phyloP scores from a whole-genome alignment of 64 coral and sea anemone species.

The Trachythela sp. region DNA sequence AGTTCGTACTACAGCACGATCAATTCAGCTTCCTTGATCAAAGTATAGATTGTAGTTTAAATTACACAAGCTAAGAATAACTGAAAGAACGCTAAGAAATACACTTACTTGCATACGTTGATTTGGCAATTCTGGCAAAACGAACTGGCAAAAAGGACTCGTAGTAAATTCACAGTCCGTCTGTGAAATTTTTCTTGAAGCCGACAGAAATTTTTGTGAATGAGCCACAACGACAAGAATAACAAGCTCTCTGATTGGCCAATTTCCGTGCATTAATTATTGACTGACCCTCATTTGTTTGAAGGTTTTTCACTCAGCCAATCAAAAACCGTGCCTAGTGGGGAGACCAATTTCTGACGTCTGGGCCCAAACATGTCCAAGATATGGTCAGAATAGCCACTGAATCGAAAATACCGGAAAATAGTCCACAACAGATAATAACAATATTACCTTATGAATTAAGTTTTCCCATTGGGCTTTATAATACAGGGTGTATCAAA shows the following conservation, averaged over 20 bases:
- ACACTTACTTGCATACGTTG: neutral
- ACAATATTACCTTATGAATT: too few relatives aligned
- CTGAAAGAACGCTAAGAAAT: neutral
- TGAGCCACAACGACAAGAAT: conserved; percentile 1
- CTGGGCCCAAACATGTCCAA: neutral
- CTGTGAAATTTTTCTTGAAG: neutral
- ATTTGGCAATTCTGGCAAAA: neutral
- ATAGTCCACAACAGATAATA: too few relatives aligned
- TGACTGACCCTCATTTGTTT: neutral
- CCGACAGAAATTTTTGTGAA: neutral
- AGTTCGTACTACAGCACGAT: neutral
- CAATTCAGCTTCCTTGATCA: neutral
- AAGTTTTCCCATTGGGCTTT: too few relatives aligned
- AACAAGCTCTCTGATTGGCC: neutral
- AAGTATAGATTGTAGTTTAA: neutral
- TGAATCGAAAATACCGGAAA: too few relatives aligned
- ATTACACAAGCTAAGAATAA: neutral
- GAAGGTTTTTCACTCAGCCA: neutral
- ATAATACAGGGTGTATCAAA: too few relatives aligned
- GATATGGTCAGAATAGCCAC: too few relatives aligned
- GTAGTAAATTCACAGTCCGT: neutral
- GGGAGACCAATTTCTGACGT: neutral
- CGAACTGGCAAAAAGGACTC: neutral
- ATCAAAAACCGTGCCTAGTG: neutral
- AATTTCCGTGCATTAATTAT: neutral